These are phyloP conservation scores for Leptinotarsa undecemlineata DNA, from an alignment of 1,140 invertebrate genomes.

Conservation along the genomic window DNA sequence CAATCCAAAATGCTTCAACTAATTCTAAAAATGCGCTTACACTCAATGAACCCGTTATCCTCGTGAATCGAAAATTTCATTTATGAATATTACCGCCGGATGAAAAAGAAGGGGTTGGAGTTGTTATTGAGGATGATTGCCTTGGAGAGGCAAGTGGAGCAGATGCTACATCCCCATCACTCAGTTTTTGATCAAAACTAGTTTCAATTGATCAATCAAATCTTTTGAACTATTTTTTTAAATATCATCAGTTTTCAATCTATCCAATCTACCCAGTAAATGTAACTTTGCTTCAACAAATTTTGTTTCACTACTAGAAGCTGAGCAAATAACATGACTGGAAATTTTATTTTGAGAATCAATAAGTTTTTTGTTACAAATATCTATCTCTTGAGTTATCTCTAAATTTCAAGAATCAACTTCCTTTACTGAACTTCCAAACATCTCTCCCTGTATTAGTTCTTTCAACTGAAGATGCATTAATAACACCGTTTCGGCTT, in stretches of 20 bases:
- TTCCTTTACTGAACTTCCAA: neutral
- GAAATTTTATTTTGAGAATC: too few relatives aligned
- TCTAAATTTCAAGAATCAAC: neutral
- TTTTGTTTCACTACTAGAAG: neutral
- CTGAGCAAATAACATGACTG: neutral
- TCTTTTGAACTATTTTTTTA: neutral
- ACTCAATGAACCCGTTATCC: neutral
- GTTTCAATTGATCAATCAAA: neutral
- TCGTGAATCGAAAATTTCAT: neutral
- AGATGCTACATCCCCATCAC: neutral
- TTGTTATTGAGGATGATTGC: neutral
- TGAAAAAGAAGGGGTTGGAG: neutral
- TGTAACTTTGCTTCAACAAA: slow-evolving; percentile 11
- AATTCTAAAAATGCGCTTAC: neutral
- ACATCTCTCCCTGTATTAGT: neutral
- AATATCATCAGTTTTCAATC: slow-evolving; percentile 5
- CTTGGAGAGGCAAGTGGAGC: neutral
- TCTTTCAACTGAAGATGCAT: slow-evolving; percentile 15
- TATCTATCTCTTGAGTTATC: neutral
- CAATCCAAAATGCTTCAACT: neutral
- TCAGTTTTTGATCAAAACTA: slow-evolving; percentile 11
- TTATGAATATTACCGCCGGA: neutral
- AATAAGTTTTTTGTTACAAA: neutral
- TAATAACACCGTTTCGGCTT: slow-evolving; percentile 6
- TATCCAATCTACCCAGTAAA: slow-evolving; percentile 8